Base-by-base conservation (phyloP, 2,113 vertebrate species). In the Petrocephalus zakoni region DNA sequence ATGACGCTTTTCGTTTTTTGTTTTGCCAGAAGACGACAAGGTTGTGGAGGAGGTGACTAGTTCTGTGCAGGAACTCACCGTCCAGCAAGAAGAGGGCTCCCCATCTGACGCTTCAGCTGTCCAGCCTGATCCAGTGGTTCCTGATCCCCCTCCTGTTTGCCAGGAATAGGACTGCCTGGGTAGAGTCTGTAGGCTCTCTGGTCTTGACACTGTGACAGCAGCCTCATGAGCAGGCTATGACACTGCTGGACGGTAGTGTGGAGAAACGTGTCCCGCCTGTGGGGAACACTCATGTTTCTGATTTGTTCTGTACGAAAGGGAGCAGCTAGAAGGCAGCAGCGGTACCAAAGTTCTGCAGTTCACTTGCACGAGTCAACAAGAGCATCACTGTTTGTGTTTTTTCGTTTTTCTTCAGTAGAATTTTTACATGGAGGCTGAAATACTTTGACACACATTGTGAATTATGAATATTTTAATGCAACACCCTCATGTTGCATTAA, bases 1-100 rank as follows among this genome's bases (percentile, higher is more conserved):
- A 46, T 72, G 9, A 84, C 1, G 25, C 55, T 49, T 51, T 4
- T 61, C 81, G n/a, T 15, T 85, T 89, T 75, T 75, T 19, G 85
- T 90, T 93, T 91, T 93, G 89, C 87, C 89, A 11, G 90, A 91
- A 88, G 92, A 93, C 78, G 90, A 88, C 19, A 22, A 90, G 25
- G 90, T 72, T 0, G 56, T 91, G 81, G 93, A 94, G 89, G 92
- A 93, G 52, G 91, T 90, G 1, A 61, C 91, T 0, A 92, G 91
- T 47, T 91, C 93, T 88, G 87, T 95, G 91, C 91, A 94, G 92
- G 89, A 94, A 78, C 93, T 95, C 58, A 92, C 93, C 5, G 72
- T 94, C 58, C 93, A 91, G 52, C 68, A 72, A 85, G 88, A 47
- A 6, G 91, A 94, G 21, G 89, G 10, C 19, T 25, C 49, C 10